Conservation (phyloP, 2,888 invertebrate species). For the Leucophora obtusa region DNA sequence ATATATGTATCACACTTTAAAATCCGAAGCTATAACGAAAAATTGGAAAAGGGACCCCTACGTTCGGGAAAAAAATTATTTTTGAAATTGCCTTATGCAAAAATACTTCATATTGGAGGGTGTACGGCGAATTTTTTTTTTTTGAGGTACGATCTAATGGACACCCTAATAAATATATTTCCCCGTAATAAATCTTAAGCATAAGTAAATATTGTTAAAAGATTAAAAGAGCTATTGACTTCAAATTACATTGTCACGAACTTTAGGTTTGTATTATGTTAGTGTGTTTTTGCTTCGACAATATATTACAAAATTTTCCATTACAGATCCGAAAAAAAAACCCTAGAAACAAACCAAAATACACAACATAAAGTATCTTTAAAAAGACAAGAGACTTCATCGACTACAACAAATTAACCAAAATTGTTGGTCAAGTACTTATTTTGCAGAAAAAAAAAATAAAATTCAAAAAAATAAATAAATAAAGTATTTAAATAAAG, state of each 20-base stretch:
- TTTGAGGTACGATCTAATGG: no score
- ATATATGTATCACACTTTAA: no score
- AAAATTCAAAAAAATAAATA: neutral
- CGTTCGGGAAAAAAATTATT: no score
- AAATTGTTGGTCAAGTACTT: constrained; percentile 30
- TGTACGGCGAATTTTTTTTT: no score
- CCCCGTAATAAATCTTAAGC: neutral
- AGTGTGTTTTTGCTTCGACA: neutral
- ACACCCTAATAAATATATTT: neutral
- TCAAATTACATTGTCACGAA: constrained; percentile 55
- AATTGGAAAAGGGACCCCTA: no score
- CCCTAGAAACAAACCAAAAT: neutral
- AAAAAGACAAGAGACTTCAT: constrained; percentile 1
- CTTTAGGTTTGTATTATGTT: constrained; percentile 9
- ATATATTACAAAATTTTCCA: constrained; percentile 34
- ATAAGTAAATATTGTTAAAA: neutral
- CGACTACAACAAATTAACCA: neutral
- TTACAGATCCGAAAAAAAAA: neutral
- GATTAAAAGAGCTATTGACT: constrained; percentile 43
- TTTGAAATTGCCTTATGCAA: no score
- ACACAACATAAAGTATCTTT: constrained; percentile 11
- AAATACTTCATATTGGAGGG: no score
- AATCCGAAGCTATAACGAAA: no score
- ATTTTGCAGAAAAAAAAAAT: constrained; percentile 4
- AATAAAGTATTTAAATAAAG: neutral